Percentiles rank a stretch among this genome's conserved stretches.
These are phyloP conservation scores for Cervus canadensis DNA, from an alignment of 2,113 vertebrate genomes.

Conservation along the genomic window DNA sequence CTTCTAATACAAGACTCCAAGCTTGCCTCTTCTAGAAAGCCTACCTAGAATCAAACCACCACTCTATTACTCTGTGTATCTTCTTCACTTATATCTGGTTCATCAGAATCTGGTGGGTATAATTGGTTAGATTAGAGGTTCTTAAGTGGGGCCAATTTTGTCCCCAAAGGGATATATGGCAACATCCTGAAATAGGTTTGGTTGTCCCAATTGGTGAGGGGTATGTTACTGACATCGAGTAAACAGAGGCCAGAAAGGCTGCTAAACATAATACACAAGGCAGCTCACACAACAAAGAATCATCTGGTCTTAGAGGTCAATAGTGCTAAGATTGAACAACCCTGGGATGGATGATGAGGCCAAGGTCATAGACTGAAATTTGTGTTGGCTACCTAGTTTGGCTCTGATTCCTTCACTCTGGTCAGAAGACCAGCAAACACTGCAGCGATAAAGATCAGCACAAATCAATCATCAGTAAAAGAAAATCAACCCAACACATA, in stretches of 20 bases:
- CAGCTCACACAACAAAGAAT: not conserved
- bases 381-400: not conserved
- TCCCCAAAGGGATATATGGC: not conserved
- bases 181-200: not conserved
- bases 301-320: not conserved
- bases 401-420: not conserved
- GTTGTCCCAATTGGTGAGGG: not conserved
- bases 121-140: not conserved
- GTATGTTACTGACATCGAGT: not conserved
- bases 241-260: not conserved
- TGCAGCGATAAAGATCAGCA: not conserved
- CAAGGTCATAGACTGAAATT: not conserved
- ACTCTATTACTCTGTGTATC: not conserved
- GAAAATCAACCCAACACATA: not conserved
- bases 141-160: not conserved
- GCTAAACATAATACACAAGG: not conserved
- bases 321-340: not conserved
- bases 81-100: not conserved
- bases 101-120: not conserved
- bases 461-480: not conserved
- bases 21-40: not conserved
- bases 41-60: not conserved
- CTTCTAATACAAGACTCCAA: conserved; percentile 1
- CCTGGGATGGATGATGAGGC: not conserved
- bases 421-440: not conserved